Base-by-base conservation (phyloP, 2,888 invertebrate genomes). In the Periphyllus acericola region DNA sequence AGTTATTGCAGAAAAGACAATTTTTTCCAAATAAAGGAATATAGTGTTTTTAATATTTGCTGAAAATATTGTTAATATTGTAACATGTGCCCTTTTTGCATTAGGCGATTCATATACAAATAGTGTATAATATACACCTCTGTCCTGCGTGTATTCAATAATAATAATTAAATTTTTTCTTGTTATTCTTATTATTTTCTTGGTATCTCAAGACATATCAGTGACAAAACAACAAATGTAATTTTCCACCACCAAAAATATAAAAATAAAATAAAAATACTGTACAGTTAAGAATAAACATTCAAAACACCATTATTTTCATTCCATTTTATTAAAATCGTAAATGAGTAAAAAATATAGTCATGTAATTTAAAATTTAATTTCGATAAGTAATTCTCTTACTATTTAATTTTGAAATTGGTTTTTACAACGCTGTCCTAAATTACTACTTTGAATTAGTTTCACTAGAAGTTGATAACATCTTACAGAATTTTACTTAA, bases 131-230 rank as follows among this genome's bases (percentile, higher is more conserved):
- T n/a, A n/a, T 40, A 1, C 11, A 46, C 46, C 46, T 46, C 46
- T 46, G 14, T 14, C 46, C 46, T 60, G 60, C 3, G 9, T 60
- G 25, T 60, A 60, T 60, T 60, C 4, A 60, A 25, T 60, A 60
- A 60, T 60, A 60, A 60, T 21, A 76, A 36, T 36, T 17, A 29
- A 76, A 14, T 8, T 29, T 76, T 46, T 75, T 40, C 3, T 32
- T 60, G 3, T 60, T 21, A 60, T 79, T 79, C 21, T 80, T 78
- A 60, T 79, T 79, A 55, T 80, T 52, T 80, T 3, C 52, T 34
- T 79, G 55, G 52, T 11, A 55, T 32, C 34, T 55, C 5, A 34
- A 79, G 17, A 34, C 52, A 79, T 55, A 6, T 55, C 29, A 55
- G 55, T 55, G 34, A 55, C 0, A 34, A 79, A 79, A 55, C 79